Conservation (phyloP, 2,797 vertebrate species). For the Acropternis orthonyx region DNA sequence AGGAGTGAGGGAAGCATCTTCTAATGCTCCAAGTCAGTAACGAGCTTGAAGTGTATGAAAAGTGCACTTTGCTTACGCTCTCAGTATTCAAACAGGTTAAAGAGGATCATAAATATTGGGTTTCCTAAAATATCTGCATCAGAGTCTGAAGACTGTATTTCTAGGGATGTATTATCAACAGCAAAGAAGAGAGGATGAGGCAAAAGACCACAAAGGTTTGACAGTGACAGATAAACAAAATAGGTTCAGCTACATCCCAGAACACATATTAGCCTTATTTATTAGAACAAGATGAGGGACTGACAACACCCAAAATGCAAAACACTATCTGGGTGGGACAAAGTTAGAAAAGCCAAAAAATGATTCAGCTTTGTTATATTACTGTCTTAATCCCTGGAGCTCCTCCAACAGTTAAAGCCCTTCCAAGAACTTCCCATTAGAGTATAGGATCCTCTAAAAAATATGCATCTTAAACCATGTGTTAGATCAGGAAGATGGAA, state of each 20-base stretch:
- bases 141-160: not conserved
- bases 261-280: not conserved
- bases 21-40: not conserved
- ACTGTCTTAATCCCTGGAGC: not conserved
- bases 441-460: not conserved
- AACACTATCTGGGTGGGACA: not conserved
- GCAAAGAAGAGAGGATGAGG: not conserved
- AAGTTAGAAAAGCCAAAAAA: constrained; percentile 6
- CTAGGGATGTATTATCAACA: not conserved
- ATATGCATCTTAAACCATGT: not conserved
- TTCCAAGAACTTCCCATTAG: not conserved
- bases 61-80: not conserved
- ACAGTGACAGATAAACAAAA: not conserved
- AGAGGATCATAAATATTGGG: not conserved
- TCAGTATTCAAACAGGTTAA: not conserved
- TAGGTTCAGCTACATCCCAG: not conserved
- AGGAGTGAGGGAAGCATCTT: not conserved
- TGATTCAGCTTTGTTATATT: constrained; percentile 7
- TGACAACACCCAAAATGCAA: not conserved
- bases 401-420: not conserved
- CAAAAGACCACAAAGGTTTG: not conserved
- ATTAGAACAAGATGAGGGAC: not conserved
- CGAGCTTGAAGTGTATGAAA: not conserved
- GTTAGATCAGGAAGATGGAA: constrained; percentile 36
- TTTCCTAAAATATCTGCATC: not conserved